Base-by-base conservation (phyloP, 2,797 vertebrate species). In the Macroramphosus scolopax region DNA sequence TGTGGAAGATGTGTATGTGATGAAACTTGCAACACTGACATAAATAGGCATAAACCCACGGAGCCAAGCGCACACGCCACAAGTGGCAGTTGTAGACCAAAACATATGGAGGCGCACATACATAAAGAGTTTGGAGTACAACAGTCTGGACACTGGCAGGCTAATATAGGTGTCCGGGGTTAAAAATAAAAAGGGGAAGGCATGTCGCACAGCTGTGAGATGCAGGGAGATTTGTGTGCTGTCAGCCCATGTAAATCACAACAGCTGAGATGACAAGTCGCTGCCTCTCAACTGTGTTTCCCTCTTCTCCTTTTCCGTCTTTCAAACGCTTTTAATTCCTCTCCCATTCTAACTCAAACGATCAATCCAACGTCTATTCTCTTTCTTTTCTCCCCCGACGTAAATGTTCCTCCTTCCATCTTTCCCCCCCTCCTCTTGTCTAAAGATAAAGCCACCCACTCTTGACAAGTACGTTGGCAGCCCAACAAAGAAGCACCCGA, bases 231-330 rank as follows among this genome's bases (percentile, higher is more conserved):
- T 89, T 77, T 70, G 5, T 85, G 72, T 84, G 88, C 81, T 88
- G 83, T 86, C 89, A 87, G 89, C 78, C 85, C 45, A 31, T 69
- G 78, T 87, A 87, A 89, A 93, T 88, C 88, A 58, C 86, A 89
- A 91, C 92, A 95, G 93, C 92, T 93, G 92, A 93, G 84, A 89
- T 84, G 89, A 89, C 87, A 83, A 60, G 80, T 51, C 55, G 40
- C 64, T 49, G 48, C 48, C 59, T 67, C 42, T 59, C 16, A 48
- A 69, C 62, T 47, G 60, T 47, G 45, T 63, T 58, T 64, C 63
- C 51, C 48, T 63, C 46, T 35, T 52, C 53, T 46, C 45, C 26
- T 16, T n/a, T 38, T 30, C 46, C 29, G 53, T 49, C 8, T 4
- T 32, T 65, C 38, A 43, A 41, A 63, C 34, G 34, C 25, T 51